Conservation (phyloP, 92 coral and sea anemone genomes). For the Phenganax marumi region DNA sequence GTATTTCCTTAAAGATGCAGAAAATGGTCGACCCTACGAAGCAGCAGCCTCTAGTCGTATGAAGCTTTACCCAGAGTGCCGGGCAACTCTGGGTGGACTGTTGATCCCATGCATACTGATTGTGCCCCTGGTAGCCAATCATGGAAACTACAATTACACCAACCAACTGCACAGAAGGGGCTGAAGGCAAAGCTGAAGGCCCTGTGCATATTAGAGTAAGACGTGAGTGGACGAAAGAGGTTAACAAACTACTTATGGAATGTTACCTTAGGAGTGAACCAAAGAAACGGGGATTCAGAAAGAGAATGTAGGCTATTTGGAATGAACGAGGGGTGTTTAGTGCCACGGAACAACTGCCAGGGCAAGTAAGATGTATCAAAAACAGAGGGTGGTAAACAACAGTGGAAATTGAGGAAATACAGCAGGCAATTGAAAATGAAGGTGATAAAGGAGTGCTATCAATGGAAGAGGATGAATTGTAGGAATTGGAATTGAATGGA, state of each 20-base stretch:
- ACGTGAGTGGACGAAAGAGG: conserved; percentile 44
- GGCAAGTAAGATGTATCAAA: conserved; percentile 43
- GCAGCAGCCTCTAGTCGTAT: too few relatives aligned
- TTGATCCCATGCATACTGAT: conserved; percentile 24
- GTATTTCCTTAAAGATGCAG: too few relatives aligned
- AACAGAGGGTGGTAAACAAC: conserved; percentile 43
- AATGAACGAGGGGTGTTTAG: conserved; percentile 41
- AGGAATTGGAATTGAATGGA: not conserved
- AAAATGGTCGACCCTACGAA: too few relatives aligned
- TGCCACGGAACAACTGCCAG: conserved; percentile 44
- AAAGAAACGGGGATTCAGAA: conserved; percentile 42
- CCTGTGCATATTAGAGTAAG: conserved; percentile 39
- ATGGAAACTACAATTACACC: conserved; percentile 11
- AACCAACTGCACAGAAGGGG: conserved; percentile 29
- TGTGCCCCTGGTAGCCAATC: conserved; percentile 14
- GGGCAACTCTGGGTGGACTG: conserved; percentile 23
- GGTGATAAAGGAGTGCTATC: not conserved
- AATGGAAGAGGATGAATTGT: not conserved
- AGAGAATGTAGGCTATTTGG: conserved; percentile 49
- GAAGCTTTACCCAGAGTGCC: conserved; percentile 1
- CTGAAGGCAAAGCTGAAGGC: conserved; percentile 22
- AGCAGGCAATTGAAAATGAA: conserved; percentile 16
- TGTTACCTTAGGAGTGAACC: conserved; percentile 50
- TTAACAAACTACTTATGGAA: conserved; percentile 47
- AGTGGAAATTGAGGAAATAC: conserved; percentile 51